Conservation (phyloP, 1,140 invertebrate genomes). For the Drosophila oshimai region DNA sequence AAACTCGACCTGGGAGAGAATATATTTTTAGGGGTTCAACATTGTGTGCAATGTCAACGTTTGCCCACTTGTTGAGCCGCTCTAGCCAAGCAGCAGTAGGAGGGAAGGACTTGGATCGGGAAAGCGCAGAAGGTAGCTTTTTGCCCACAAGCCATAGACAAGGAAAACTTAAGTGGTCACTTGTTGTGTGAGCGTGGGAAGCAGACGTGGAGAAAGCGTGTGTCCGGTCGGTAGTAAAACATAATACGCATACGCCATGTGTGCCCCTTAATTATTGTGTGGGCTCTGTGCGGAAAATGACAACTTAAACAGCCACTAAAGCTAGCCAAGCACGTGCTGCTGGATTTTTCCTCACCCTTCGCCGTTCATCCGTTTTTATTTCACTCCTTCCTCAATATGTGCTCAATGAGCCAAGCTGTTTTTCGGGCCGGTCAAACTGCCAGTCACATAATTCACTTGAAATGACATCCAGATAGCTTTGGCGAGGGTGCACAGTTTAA, state of each 20-base stretch:
- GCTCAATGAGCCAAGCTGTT: slow-evolving; percentile 67
- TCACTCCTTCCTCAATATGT: neutral
- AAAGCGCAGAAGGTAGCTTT: slow-evolving; percentile 11
- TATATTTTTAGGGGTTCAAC: slow-evolving; percentile 45
- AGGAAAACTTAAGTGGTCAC: slow-evolving; percentile 77
- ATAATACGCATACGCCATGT: slow-evolving; percentile 73
- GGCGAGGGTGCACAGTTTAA: neutral
- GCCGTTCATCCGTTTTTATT: neutral
- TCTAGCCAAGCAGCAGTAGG: slow-evolving; percentile 24
- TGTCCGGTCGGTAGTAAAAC: slow-evolving; percentile 23
- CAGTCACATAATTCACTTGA: slow-evolving; percentile 74
- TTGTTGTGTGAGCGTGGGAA: slow-evolving; percentile 5
- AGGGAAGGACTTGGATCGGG: neutral
- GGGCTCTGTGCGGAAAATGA: slow-evolving; percentile 36
- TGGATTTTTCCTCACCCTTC: neutral
- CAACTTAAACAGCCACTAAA: slow-evolving; percentile 71
- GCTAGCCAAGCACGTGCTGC: slow-evolving; percentile 59
- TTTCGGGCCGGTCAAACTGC: slow-evolving; percentile 21
- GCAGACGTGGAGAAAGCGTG: neutral
- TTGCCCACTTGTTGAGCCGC: slow-evolving; percentile 72
- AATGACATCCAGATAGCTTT: slow-evolving; percentile 55
- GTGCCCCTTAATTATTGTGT: slow-evolving; percentile 67
- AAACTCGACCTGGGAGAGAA: slow-evolving; percentile 6
- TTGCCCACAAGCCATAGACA: slow-evolving; percentile 63
- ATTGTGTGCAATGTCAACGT: slow-evolving; percentile 72